Evolutionary conservation across 2,888 invertebrate species (phyloP).

Genomic region (Crocallis elinguaria): DNA sequence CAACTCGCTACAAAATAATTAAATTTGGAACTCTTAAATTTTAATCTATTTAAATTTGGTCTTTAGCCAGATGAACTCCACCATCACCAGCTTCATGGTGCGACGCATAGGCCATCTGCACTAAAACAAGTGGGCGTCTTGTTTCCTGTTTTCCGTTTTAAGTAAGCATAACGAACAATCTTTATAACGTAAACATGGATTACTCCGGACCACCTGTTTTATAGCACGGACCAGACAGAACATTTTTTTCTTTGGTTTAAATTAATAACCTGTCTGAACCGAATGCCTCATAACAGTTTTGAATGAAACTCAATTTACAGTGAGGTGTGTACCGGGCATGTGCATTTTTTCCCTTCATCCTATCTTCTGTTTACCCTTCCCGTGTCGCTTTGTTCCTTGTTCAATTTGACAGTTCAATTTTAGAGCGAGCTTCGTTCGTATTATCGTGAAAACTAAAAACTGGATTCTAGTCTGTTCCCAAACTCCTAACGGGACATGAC

Average conservation of each 20-base stretch:
- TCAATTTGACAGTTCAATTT: constrained; percentile 56
- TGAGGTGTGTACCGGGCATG: constrained; percentile 49
- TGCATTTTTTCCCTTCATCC: constrained; percentile 44
- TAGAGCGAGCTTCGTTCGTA: constrained; percentile 34
- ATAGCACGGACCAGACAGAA: background rate
- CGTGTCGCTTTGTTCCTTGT: constrained; percentile 42
- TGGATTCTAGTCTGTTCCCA: background rate
- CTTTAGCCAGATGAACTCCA: too few species aligned
- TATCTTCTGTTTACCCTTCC: constrained; percentile 40
- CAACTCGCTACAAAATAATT: too few species aligned
- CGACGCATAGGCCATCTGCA: too few species aligned
- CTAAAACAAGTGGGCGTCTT: too few species aligned
- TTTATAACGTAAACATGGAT: too few species aligned
- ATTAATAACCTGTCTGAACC: constrained; percentile 11
- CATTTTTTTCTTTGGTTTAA: constrained; percentile 4
- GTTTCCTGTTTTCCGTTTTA: too few species aligned
- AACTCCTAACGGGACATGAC: background rate
- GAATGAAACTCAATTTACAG: constrained; percentile 50
- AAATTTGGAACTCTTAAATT: too few species aligned
- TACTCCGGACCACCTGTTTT: background rate
- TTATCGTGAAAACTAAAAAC: constrained; percentile 17
- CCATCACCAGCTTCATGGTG: too few species aligned
- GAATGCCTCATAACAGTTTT: constrained; percentile 22
- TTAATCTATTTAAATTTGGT: too few species aligned
- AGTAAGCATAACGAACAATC: too few species aligned